These are phyloP conservation scores for Ormyrus rosae DNA, from an alignment of 2,888 invertebrate species.

Conservation along the genomic window DNA sequence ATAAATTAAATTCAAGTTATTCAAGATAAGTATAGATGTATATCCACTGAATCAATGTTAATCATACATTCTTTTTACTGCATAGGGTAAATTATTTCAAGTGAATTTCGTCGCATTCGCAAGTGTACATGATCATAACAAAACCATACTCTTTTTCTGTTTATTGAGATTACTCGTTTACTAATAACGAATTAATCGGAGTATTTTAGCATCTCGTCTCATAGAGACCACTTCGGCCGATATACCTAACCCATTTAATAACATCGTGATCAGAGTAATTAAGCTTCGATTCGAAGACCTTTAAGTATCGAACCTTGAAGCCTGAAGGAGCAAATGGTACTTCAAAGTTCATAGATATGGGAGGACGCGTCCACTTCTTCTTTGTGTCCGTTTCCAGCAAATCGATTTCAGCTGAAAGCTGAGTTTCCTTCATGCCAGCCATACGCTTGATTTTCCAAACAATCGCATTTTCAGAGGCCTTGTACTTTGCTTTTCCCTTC, in stretches of 20 bases:
- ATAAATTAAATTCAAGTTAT: conserved; percentile 34
- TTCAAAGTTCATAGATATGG: conserved; percentile 99
- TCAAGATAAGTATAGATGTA: conserved; percentile 45
- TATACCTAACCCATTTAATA: conserved; percentile 99
- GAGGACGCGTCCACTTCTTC: conserved; percentile 99
- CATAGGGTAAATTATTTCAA: conserved; percentile 43
- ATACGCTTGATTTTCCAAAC: conserved; percentile 92
- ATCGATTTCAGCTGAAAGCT: conserved; percentile 99
- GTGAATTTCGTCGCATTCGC: conserved; percentile 43
- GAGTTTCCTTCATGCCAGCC: conserved; percentile 99
- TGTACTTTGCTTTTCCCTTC: conserved; percentile 99
- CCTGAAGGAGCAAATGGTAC: conserved; percentile 99
- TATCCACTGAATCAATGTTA: conserved; percentile 52
- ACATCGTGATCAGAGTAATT: conserved; percentile 99
- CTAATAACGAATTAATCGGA: conserved; percentile 54
- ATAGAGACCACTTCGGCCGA: conserved; percentile 98
- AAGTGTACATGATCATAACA: conserved; percentile 54
- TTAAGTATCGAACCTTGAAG: conserved; percentile 99
- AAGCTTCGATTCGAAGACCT: conserved; percentile 99
- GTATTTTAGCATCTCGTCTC: conserved; percentile 94
- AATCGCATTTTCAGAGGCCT: conserved; percentile 99
- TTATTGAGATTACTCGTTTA: conserved; percentile 56
- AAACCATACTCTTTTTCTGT: conserved; percentile 49
- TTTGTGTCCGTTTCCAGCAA: conserved; percentile 98
- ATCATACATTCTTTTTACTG: conserved; percentile 51